These are phyloP conservation scores for Calycopis cecrops DNA, from an alignment of 1,140 invertebrate genomes.

Conservation along the genomic window DNA sequence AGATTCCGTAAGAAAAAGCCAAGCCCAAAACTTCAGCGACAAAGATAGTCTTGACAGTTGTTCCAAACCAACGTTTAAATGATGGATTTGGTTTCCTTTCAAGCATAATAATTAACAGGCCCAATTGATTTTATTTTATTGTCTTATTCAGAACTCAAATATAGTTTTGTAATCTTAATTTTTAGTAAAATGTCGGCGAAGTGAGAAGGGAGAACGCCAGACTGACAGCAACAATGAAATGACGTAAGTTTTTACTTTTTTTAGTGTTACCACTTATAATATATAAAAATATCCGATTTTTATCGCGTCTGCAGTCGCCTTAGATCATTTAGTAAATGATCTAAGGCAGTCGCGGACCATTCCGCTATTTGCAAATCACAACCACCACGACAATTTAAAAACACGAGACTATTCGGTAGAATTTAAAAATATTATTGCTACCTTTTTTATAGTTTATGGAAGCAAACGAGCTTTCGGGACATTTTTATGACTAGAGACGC, in stretches of 20 bases:
- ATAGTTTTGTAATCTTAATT: too few species aligned
- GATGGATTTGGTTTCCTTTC: constrained; percentile 75
- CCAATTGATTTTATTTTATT: constrained; percentile 4
- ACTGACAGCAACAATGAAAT: background rate
- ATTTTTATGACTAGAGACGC: too few species aligned
- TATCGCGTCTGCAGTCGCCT: too few species aligned
- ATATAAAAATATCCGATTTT: background rate
- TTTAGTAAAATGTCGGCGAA: constrained; percentile 2
- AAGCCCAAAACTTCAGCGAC: constrained; percentile 74
- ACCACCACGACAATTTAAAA: too few species aligned
- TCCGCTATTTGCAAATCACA: too few species aligned
- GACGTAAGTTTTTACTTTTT: background rate
- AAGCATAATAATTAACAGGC: constrained; percentile 71
- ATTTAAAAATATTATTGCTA: too few species aligned
- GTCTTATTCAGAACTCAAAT: too few species aligned
- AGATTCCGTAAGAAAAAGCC: constrained; percentile 75
- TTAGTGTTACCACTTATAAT: background rate
- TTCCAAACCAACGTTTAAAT: constrained; percentile 70
- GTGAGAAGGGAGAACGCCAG: background rate
- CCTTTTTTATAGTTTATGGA: too few species aligned
- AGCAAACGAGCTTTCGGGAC: too few species aligned
- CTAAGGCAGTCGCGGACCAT: too few species aligned
- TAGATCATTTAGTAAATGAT: too few species aligned
- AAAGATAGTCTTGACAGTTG: constrained; percentile 70
- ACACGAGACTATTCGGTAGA: too few species aligned